These are phyloP conservation scores for Sphenopsis melanotis DNA, from an alignment of 2,797 vertebrate genomes.

Conservation along the genomic window DNA sequence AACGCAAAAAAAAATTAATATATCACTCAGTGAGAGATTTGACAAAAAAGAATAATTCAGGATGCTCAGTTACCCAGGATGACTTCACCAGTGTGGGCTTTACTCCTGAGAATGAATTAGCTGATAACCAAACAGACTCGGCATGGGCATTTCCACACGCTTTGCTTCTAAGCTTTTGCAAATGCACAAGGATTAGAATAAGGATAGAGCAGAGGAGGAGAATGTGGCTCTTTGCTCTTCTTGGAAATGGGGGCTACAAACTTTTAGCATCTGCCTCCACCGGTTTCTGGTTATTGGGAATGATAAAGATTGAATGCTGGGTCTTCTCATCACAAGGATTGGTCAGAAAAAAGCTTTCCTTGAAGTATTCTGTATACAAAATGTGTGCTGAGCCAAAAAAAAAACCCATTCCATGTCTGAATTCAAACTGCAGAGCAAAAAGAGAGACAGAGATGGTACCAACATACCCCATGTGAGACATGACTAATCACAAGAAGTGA, in stretches of 20 bases:
- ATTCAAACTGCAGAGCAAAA: neutral
- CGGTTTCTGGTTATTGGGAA: neutral
- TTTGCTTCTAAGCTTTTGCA: neutral
- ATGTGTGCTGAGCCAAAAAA: neutral
- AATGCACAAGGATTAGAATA: neutral
- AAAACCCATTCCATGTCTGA: neutral
- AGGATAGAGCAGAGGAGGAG: neutral
- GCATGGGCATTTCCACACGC: neutral
- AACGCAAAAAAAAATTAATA: accelerated
- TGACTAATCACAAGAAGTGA: neutral
- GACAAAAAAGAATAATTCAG: neutral
- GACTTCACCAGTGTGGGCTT: neutral
- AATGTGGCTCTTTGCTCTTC: neutral
- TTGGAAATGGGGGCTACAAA: neutral
- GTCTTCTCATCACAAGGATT: neutral
- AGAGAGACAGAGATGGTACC: neutral
- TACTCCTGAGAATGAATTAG: neutral
- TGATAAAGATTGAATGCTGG: neutral
- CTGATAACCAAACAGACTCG: neutral
- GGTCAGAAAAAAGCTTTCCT: neutral
- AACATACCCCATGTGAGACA: neutral
- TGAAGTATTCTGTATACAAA: neutral
- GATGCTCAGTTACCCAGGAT: neutral
- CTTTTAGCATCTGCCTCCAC: neutral
- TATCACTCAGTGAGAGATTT: neutral